Evolutionary conservation across 2,888 invertebrate genomes (phyloP), one percentile per base, ranked within the genome.

Genomic region (Alentia gelatinosa): DNA sequence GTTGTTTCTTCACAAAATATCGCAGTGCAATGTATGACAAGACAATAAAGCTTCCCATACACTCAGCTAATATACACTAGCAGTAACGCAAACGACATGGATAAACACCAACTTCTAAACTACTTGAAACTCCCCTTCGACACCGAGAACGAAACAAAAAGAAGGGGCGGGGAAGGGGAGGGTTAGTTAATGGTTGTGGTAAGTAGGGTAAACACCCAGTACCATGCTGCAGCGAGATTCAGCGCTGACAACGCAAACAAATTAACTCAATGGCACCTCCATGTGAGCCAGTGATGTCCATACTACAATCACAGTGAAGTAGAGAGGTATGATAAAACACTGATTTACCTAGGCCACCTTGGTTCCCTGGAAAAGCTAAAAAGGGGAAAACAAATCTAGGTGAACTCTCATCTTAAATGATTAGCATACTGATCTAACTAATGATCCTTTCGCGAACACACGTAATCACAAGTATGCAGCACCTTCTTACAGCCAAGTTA

Each of bases 291-390:
- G 79, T 79, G 79, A 79, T 4, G 19, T 79, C 39, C 35, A 79
- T 39, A 39, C 79, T 79, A 79, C 39, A 79, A 35, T 37, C 79
- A 79, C 79, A 79, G 79, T 79, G 79, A 79, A 39, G 39, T 35
- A 79, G 15, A 63, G 9, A 74, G 74, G n/a, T 86, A 47, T 3
- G 30, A 47, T 26, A 86, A 86, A 47, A 86, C 50, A 86, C 35
- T 86, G 86, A 86, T 19, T 86, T 86, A 86, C 86, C 86, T 86
- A 86, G 86, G 86, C 86, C 86, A 86, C 86, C 86, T 50, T 86
- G 86, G 86, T 50, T 86, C 86, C 47, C 86, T 86, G 86, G 86
- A 86, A 86, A 86, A 47, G 86, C 86, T 86, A 86, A 23, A n/a
- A 86, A 86, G 47, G 30, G 50, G 26, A 86, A 86, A 86, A 86